A percentile compares a stretch with the other conserved stretches of the same genome.
phyloP scores from a whole-genome alignment of 2,113 vertebrate species.

The Cryptomyrus ogoouensis region DNA sequence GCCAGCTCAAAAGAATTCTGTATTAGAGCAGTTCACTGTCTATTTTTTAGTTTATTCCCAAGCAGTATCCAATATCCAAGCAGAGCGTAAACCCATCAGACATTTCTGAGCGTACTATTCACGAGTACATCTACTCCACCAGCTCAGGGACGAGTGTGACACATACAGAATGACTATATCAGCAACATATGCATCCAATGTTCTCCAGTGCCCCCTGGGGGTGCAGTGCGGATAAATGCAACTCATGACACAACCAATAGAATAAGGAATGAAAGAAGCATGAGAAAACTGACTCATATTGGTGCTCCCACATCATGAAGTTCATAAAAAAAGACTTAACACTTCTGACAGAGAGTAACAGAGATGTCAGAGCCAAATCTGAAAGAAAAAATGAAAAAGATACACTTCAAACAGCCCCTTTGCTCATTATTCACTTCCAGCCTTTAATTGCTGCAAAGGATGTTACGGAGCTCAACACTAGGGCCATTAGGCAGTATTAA shows the following conservation, averaged over 20 bases:
- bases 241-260: not conserved
- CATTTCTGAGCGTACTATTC: not conserved
- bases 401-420: not conserved
- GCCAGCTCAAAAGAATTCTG: not conserved
- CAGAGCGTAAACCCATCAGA: not conserved
- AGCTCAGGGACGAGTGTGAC: not conserved
- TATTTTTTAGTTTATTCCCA: not conserved
- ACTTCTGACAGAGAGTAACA: not conserved
- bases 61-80: not conserved
- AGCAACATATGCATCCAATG: not conserved
- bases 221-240: not conserved
- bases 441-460: not conserved
- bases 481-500: constrained; percentile 6
- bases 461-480: not conserved
- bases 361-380: not conserved
- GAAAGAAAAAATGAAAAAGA: not conserved
- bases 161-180: not conserved
- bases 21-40: too few relatives aligned
- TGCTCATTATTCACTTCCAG: not conserved
- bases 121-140: not conserved
- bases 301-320: too few relatives aligned
- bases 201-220: not conserved
- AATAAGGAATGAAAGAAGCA: not conserved
- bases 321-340: not conserved
- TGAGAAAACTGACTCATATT: too few relatives aligned